Conservation (phyloP, 64 coral and sea anemone species). For the Porites australiensis region DNA sequence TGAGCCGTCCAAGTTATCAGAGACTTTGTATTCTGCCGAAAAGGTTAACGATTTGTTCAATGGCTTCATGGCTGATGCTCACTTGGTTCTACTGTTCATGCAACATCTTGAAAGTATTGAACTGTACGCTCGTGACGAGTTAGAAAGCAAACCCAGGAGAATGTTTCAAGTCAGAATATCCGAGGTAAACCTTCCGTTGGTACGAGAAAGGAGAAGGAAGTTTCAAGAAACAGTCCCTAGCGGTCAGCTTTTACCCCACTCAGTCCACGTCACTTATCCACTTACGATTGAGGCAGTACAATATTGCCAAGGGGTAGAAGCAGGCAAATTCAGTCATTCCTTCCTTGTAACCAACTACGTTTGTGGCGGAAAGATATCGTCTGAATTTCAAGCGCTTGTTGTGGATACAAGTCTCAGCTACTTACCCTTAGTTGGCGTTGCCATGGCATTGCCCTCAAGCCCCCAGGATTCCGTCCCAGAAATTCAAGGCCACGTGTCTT, state of each 20-base stretch:
- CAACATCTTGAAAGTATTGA: slow-evolving; percentile 85
- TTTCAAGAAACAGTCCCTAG: slow-evolving; percentile 36
- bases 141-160: slow-evolving; percentile 30
- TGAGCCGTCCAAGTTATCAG: slow-evolving; percentile 81
- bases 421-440: slow-evolving; percentile 73
- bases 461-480: neutral
- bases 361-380: slow-evolving; percentile 44
- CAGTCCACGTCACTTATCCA: slow-evolving; percentile 59
- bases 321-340: slow-evolving; percentile 1
- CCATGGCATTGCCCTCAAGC: slow-evolving; percentile 16
- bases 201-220: slow-evolving; percentile 54
- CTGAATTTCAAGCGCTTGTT: slow-evolving; percentile 50
- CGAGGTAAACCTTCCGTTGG: slow-evolving; percentile 16
- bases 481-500: slow-evolving; percentile 68
- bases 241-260: neutral
- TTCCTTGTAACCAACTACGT: slow-evolving; percentile 78
- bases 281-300: slow-evolving; percentile 62
- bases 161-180: slow-evolving; percentile 66
- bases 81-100: slow-evolving; percentile 79
- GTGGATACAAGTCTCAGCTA: slow-evolving; percentile 74
- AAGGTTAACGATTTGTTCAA: slow-evolving; percentile 80
- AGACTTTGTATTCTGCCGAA: slow-evolving; percentile 83
- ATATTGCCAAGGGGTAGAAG: neutral
- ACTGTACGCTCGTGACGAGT: slow-evolving; percentile 62
- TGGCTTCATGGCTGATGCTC: slow-evolving; percentile 84